phyloP scores from a whole-genome alignment of 1,140 invertebrate species.

The Drosophila ercepeae region DNA sequence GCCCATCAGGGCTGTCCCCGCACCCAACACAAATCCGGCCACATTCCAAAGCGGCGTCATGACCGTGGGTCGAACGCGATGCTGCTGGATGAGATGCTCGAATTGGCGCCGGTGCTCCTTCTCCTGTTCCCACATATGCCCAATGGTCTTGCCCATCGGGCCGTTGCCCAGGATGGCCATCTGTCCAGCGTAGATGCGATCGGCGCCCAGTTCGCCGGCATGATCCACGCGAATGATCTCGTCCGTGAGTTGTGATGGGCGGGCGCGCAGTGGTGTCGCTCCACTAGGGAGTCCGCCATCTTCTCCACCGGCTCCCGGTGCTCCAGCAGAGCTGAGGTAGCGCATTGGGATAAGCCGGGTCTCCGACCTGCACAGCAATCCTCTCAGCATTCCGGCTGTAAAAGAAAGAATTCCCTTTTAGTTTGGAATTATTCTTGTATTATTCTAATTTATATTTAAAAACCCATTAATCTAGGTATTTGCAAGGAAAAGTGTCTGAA shows the following conservation, averaged over 20 bases:
- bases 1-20: constrained; percentile 92
- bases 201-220: constrained; percentile 98
- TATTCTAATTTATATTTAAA: constrained; percentile 11
- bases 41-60: constrained; percentile 97
- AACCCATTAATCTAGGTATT: constrained; percentile 88
- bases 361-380: constrained; percentile 4
- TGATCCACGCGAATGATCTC: constrained; percentile 98
- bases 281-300: neutral
- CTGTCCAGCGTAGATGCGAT: constrained; percentile 98
- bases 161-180: constrained; percentile 93
- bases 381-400: constrained; percentile 32
- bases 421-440: too few species aligned
- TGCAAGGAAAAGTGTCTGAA: constrained; percentile 95
- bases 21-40: constrained; percentile 95
- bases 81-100: constrained; percentile 94
- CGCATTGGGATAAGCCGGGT: constrained; percentile 2
- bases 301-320: neutral
- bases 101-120: constrained; percentile 96
- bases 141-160: constrained; percentile 91
- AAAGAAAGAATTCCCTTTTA: neutral
- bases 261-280: constrained; percentile 43
- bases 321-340: constrained; percentile 11
- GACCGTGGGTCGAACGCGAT: constrained; percentile 95
- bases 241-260: constrained; percentile 86
- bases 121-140: constrained; percentile 99